phyloP scores from a whole-genome alignment of 2,888 invertebrate species.

The Limnephilus marmoratus region DNA sequence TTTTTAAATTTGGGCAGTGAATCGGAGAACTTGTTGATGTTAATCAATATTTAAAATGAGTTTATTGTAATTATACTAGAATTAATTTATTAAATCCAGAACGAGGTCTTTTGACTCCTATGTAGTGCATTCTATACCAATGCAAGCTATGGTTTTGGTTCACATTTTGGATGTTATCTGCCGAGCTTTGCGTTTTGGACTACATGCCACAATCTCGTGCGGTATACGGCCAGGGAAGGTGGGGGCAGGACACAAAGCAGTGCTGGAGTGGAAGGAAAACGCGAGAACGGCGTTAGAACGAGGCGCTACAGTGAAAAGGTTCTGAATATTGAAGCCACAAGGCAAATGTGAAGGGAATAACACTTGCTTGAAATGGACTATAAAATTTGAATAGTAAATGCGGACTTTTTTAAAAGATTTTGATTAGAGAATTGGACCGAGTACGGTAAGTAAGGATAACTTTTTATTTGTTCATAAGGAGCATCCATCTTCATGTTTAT shows the following conservation, averaged over 20 bases:
- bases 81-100: too few species aligned
- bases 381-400: not conserved
- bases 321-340: not conserved
- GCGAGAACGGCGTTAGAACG: not conserved
- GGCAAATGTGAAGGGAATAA: not conserved
- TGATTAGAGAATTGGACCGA: not conserved
- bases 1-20: too few species aligned
- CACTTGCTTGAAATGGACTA: not conserved
- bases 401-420: not conserved
- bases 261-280: not conserved
- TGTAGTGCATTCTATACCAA: not conserved
- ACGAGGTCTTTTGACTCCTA: too few species aligned
- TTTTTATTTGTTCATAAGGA: not conserved
- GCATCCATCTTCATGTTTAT: too few species aligned
- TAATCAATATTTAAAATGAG: too few species aligned
- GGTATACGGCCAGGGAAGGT: not conserved
- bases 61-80: too few species aligned
- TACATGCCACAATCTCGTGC: not conserved
- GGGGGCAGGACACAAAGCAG: not conserved
- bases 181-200: constrained; percentile 8
- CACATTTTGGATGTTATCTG: constrained; percentile 23
- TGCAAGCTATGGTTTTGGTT: constrained; percentile 14
- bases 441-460: not conserved
- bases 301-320: not conserved
- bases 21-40: too few species aligned